phyloP scores from a whole-genome alignment of 2,113 vertebrate species.

The Poecile atricapillus region DNA sequence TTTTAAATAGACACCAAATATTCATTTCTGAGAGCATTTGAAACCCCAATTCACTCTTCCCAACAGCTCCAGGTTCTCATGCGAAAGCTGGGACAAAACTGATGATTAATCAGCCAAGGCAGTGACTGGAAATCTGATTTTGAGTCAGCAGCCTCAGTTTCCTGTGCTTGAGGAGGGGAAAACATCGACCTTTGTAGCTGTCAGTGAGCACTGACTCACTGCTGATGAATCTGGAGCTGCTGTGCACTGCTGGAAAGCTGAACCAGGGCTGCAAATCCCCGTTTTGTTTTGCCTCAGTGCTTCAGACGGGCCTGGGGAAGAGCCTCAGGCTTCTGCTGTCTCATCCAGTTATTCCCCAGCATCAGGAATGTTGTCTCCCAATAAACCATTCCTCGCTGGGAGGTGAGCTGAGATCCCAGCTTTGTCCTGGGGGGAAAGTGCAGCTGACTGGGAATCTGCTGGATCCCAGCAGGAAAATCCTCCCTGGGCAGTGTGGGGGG shows the following conservation, averaged over 20 bases:
- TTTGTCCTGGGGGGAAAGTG: neutral
- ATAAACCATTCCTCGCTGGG: neutral
- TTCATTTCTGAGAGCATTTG: neutral
- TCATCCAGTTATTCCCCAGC: neutral
- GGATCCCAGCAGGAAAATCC: neutral
- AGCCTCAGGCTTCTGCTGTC: neutral
- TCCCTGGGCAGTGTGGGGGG: neutral
- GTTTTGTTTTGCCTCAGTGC: neutral
- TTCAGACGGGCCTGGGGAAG: neutral
- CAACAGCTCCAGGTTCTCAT: neutral
- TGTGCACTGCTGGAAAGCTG: neutral
- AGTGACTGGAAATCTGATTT: slow-evolving; percentile 6
- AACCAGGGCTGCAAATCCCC: neutral
- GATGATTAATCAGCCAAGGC: neutral
- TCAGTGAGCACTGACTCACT: neutral
- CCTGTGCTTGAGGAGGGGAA: neutral
- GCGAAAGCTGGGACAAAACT: neutral
- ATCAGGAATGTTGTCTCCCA: neutral
- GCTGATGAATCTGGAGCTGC: neutral
- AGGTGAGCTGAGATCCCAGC: neutral
- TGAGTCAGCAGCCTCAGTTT: neutral
- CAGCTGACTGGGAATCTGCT: neutral
- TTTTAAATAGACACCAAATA: neutral
- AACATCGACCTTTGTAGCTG: slow-evolving; percentile 27
- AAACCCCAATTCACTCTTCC: neutral